Conservation (phyloP, 2,113 vertebrate genomes). For the Excalfactoria chinensis region DNA sequence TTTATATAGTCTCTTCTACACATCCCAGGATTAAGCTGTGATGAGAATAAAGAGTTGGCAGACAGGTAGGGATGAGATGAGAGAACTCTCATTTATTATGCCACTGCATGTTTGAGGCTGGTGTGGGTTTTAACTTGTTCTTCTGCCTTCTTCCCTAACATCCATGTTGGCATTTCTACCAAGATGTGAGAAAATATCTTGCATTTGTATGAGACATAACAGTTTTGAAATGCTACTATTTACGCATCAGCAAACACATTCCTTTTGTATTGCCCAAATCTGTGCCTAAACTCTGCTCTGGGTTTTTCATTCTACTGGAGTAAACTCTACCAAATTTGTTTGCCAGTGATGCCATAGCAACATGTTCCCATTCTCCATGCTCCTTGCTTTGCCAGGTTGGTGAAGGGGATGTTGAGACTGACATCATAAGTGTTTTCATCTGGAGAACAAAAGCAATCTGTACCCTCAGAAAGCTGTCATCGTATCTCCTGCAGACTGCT, state of each 20-base stretch:
- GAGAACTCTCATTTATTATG: neutral
- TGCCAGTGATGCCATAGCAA: neutral
- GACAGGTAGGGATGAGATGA: neutral
- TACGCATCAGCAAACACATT: neutral
- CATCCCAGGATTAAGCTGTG: neutral
- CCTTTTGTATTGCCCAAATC: neutral
- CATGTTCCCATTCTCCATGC: neutral
- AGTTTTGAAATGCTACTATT: neutral
- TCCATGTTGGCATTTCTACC: neutral
- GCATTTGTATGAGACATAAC: neutral
- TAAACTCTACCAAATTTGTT: constrained; percentile 11
- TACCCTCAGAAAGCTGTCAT: constrained; percentile 61
- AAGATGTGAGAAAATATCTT: neutral
- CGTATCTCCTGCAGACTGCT: constrained; percentile 22
- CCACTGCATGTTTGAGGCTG: neutral
- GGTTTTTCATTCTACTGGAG: neutral
- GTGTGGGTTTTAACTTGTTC: neutral
- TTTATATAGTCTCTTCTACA: neutral
- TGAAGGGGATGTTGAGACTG: constrained; percentile 58
- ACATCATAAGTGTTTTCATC: constrained; percentile 54
- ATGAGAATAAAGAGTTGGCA: neutral
- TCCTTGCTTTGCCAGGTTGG: constrained; percentile 22
- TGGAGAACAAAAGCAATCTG: constrained; percentile 67
- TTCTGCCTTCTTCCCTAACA: neutral
- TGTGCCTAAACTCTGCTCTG: neutral